Conservation (phyloP, 2,888 invertebrate species). For the Drosophila yooni region DNA sequence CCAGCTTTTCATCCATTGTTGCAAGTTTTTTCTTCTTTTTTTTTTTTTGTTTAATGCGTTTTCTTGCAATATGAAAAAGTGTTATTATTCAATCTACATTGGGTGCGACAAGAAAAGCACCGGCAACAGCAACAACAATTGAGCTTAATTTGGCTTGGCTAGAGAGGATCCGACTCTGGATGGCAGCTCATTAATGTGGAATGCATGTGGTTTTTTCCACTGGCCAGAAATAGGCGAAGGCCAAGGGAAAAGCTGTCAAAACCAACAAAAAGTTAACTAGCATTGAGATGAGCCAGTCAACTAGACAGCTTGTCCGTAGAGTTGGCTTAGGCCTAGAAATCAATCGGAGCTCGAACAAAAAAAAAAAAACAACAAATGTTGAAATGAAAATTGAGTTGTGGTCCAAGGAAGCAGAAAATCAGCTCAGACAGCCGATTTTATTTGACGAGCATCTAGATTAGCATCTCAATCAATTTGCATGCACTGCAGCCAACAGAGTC, state of each 20-base stretch:
- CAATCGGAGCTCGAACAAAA: slow-evolving; percentile 42
- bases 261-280: slow-evolving; percentile 6
- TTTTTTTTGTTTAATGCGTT: slow-evolving; percentile 44
- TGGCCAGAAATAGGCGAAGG: slow-evolving; percentile 14
- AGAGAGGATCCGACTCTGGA: slow-evolving; percentile 20
- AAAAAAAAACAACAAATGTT: not conserved
- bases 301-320: not conserved
- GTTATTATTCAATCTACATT: slow-evolving; percentile 71
- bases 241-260: slow-evolving; percentile 27
- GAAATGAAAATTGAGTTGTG: slow-evolving; percentile 39
- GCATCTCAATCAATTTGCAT: slow-evolving; percentile 40
- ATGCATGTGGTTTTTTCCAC: slow-evolving; percentile 37
- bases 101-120: slow-evolving; percentile 39
- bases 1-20: slow-evolving; percentile 69
- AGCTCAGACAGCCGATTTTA: slow-evolving; percentile 11
- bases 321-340: slow-evolving; percentile 33
- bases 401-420: slow-evolving; percentile 30
- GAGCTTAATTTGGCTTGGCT: slow-evolving; percentile 46
- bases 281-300: slow-evolving; percentile 7
- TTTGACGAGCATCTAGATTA: slow-evolving; percentile 20
- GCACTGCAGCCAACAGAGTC: not conserved
- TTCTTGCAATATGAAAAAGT: slow-evolving; percentile 54
- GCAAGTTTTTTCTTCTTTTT: slow-evolving; percentile 6
- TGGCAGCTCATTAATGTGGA: slow-evolving; percentile 64
- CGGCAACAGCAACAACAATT: slow-evolving; percentile 40